Percentiles rank a stretch among this genome's conserved stretches.
These are phyloP conservation scores for Chaetodon trifascialis DNA, from an alignment of 2,113 vertebrate genomes.

Conservation along the genomic window DNA sequence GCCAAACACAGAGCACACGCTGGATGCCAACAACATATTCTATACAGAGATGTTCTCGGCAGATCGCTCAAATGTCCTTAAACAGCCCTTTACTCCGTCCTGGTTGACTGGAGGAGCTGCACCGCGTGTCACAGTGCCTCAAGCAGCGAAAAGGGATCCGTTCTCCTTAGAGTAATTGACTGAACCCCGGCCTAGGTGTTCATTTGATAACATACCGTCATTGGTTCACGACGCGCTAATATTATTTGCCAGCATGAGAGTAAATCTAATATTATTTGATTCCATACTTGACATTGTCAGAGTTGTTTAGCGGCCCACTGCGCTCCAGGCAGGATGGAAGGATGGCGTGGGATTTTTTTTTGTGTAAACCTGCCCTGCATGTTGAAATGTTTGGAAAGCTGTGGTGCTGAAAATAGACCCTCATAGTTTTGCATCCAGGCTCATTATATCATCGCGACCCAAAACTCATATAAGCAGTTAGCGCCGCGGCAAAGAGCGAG, in stretches of 20 bases:
- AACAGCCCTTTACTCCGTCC: conserved; percentile 3
- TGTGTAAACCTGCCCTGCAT: background rate
- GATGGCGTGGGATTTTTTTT: conserved; percentile 8
- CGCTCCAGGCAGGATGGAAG: conserved; percentile 18
- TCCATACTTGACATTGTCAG: conserved; percentile 19
- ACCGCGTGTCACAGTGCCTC: conserved; percentile 7
- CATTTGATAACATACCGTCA: conserved; percentile 19
- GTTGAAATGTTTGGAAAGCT: conserved; percentile 7
- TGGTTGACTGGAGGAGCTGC: conserved; percentile 13
- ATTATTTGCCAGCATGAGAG: background rate
- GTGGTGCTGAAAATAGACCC: conserved; percentile 1
- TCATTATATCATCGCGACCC: conserved; percentile 5
- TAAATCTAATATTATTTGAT: background rate
- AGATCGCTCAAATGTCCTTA: conserved; percentile 24
- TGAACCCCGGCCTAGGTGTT: background rate
- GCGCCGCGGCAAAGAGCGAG: background rate
- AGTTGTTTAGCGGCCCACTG: conserved; percentile 8
- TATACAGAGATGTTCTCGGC: conserved; percentile 30
- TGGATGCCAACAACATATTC: conserved; percentile 45
- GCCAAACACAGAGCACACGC: conserved; percentile 23
- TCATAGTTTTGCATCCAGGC: background rate
- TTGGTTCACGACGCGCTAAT: background rate
- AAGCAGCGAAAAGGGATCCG: background rate
- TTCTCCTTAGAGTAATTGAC: background rate
- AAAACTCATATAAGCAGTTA: background rate